Evolutionary conservation across 2,797 vertebrate genomes (phyloP).

Genomic region (Oceanodroma leucorhoa): DNA sequence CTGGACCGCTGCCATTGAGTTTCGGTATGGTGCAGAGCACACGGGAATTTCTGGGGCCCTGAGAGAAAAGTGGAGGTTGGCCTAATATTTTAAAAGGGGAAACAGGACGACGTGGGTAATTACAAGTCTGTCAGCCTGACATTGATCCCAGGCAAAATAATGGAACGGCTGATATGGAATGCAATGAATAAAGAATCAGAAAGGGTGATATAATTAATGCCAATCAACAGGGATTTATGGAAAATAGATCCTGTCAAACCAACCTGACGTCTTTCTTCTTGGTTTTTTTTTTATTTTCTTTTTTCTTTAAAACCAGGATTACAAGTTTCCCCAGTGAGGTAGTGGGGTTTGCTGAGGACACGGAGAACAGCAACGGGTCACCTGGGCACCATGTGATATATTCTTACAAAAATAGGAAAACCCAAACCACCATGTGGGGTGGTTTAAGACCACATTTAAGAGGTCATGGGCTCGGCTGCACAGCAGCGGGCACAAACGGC

Average conservation of each 20-base stretch:
- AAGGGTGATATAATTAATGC: constrained; percentile 54
- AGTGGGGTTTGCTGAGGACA: constrained; percentile 1
- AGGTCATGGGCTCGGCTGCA: background rate
- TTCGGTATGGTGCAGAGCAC: background rate
- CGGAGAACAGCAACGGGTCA: fast-evolving
- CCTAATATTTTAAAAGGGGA: constrained; percentile 4
- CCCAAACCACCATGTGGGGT: background rate
- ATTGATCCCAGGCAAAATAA: constrained; percentile 41
- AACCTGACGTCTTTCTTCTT: constrained; percentile 16
- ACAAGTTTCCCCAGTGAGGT: background rate
- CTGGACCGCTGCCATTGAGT: fast-evolving
- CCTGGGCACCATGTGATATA: fast-evolving
- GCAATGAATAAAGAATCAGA: constrained; percentile 33
- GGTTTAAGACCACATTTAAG: background rate
- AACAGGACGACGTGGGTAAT: background rate
- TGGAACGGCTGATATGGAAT: background rate
- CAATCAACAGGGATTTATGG: constrained; percentile 47
- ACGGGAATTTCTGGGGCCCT: background rate
- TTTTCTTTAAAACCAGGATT: background rate
- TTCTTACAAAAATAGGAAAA: background rate
- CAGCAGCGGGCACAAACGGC: background rate
- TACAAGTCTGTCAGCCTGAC: constrained; percentile 42
- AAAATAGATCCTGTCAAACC: constrained; percentile 49
- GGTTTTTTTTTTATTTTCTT: fast-evolving
- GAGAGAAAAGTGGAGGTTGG: background rate